A percentile compares a stretch with the other conserved stretches of the same genome.
These are phyloP conservation scores for Temnothorax longispinosus DNA, from an alignment of 1,140 invertebrate genomes.

Conservation along the genomic window DNA sequence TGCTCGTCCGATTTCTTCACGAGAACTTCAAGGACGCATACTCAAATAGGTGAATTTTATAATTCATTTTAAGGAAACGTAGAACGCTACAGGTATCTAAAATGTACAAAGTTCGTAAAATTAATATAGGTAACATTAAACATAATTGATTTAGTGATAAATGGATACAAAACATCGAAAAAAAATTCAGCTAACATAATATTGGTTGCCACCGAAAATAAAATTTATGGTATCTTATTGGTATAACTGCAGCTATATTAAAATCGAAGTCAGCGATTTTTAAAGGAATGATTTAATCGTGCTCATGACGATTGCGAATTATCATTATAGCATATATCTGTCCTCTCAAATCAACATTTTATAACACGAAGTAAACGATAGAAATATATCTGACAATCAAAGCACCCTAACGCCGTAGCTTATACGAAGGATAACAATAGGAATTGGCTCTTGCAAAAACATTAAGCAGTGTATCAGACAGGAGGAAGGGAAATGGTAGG, in stretches of 20 bases:
- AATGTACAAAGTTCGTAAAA: background rate
- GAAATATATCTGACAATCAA: conserved; percentile 83
- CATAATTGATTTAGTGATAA: background rate
- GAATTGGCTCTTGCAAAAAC: conserved; percentile 85
- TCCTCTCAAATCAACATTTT: background rate
- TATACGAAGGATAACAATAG: conserved; percentile 83
- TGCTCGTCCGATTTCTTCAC: conserved; percentile 7
- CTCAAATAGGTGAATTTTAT: background rate
- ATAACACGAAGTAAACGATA: conserved; percentile 69
- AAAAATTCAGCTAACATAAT: background rate
- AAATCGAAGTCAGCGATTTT: background rate
- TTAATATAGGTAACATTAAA: background rate
- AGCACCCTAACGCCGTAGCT: conserved; percentile 83
- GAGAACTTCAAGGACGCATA: background rate
- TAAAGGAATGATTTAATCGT: background rate
- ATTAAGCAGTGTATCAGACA: conserved; percentile 80
- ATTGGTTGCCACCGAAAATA: background rate
- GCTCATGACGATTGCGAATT: background rate
- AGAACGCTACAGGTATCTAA: background rate
- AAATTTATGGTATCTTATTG: background rate
- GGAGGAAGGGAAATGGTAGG: conserved; percentile 61
- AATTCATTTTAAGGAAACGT: background rate
- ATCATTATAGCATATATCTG: background rate
- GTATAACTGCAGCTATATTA: background rate
- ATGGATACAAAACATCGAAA: background rate